These are phyloP conservation scores for Eudyptes chrysolophus DNA, from an alignment of 2,113 vertebrate genomes.

Conservation along the genomic window DNA sequence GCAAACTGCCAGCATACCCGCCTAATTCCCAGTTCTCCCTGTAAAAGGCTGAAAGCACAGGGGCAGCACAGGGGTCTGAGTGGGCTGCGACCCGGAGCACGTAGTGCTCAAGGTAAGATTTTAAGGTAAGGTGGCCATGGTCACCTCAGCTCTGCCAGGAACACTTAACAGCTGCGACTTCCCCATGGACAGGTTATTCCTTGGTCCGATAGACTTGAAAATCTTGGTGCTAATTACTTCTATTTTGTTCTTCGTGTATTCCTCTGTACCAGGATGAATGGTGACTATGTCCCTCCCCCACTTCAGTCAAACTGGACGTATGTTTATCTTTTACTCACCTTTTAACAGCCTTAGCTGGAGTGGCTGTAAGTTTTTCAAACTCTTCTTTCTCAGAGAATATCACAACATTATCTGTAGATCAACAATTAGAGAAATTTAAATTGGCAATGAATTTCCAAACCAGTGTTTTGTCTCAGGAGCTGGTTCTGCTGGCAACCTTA, in stretches of 20 bases:
- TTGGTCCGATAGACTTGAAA: not conserved
- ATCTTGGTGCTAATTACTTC: not conserved
- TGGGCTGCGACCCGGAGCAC: not conserved
- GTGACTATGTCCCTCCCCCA: not conserved
- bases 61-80: not conserved
- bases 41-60: not conserved
- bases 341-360: conserved; percentile 89
- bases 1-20: too few relatives aligned
- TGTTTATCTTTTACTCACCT: conserved; percentile 76
- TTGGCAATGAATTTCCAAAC: not conserved
- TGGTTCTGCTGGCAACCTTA: not conserved
- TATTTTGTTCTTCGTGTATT: not conserved
- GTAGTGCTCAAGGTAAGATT: not conserved
- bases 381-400: conserved; percentile 96
- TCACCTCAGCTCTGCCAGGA: not conserved
- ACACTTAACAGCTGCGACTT: not conserved
- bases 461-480: not conserved
- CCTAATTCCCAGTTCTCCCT: not conserved
- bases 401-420: conserved; percentile 85
- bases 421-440: not conserved
- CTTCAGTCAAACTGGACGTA: not conserved
- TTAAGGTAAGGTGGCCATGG: not conserved
- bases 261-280: not conserved
- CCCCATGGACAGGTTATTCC: not conserved
- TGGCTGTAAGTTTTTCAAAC: conserved; percentile 91